A percentile compares a stretch with the other conserved stretches of the same genome.
phyloP scores from a whole-genome alignment of 2,888 invertebrate genomes.

The Clistopyga incitator region DNA sequence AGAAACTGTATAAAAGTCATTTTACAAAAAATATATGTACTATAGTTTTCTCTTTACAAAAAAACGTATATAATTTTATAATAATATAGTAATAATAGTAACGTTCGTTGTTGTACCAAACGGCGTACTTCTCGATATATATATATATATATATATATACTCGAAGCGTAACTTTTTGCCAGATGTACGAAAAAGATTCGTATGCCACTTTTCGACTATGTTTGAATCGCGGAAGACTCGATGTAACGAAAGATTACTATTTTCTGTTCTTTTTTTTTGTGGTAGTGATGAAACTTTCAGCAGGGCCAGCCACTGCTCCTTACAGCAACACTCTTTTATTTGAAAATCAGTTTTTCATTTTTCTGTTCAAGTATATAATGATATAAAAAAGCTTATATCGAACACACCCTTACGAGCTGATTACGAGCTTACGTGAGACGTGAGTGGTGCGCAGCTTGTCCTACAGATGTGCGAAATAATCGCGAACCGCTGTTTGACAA shows the following conservation, averaged over 20 bases:
- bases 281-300: constrained; percentile 12
- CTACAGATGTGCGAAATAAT: constrained; percentile 38
- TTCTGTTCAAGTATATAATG: constrained; percentile 7
- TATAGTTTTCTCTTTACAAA: constrained; percentile 16
- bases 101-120: constrained; percentile 38
- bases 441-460: constrained; percentile 37
- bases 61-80: constrained; percentile 17
- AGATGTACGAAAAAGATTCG: constrained; percentile 25
- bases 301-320: constrained; percentile 36
- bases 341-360: background rate
- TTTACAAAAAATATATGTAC: constrained; percentile 54
- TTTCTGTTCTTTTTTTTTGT: background rate
- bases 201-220: constrained; percentile 2
- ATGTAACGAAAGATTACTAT: constrained; percentile 16
- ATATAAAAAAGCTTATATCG: constrained; percentile 38
- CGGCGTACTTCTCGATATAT: constrained; percentile 6
- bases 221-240: constrained; percentile 39
- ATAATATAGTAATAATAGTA: constrained; percentile 23
- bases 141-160: no score
- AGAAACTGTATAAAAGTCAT: constrained; percentile 55
- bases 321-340: background rate
- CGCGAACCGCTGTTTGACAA: background rate
- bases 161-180: constrained; percentile 1
- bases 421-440: constrained; percentile 42
- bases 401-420: constrained; percentile 44